phyloP scores from a whole-genome alignment of 2,888 invertebrate species.

The Philopedon plagiatum region DNA sequence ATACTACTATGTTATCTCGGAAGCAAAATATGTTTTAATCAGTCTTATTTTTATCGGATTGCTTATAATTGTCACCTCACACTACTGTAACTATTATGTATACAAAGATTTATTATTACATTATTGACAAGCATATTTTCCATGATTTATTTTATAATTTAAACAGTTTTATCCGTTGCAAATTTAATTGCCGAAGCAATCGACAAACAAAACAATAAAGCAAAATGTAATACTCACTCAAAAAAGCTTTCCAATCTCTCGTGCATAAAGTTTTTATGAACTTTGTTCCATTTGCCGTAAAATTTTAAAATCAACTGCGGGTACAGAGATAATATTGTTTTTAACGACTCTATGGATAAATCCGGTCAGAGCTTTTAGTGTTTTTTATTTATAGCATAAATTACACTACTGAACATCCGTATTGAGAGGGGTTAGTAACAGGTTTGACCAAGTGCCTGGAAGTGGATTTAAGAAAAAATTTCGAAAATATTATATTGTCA shows the following conservation, averaged over 20 bases:
- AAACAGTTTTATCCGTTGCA: background rate
- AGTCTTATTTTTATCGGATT: too few species aligned
- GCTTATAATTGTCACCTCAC: too few species aligned
- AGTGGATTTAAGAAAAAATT: too few species aligned
- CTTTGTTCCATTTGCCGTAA: conserved; percentile 34
- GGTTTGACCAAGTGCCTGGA: too few species aligned
- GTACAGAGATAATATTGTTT: conserved; percentile 19
- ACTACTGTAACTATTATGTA: too few species aligned
- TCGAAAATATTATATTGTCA: too few species aligned
- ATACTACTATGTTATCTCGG: too few species aligned
- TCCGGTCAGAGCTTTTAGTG: background rate
- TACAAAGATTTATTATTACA: too few species aligned
- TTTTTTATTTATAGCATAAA: conserved; percentile 3
- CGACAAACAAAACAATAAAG: background rate
- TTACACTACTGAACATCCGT: background rate
- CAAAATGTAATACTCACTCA: background rate
- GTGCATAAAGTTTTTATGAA: conserved; percentile 35
- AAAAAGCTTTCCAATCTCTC: conserved; percentile 5
- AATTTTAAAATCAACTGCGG: conserved; percentile 27
- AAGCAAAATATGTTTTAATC: too few species aligned
- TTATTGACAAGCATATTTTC: too few species aligned
- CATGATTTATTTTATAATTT: background rate
- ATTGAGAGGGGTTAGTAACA: background rate
- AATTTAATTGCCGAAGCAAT: background rate
- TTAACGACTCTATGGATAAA: conserved; percentile 6